A percentile compares a stretch with the other conserved stretches of the same genome.
Conservation (phyloP, 2,888 invertebrate species). For the Dromius quadrimaculatus region DNA sequence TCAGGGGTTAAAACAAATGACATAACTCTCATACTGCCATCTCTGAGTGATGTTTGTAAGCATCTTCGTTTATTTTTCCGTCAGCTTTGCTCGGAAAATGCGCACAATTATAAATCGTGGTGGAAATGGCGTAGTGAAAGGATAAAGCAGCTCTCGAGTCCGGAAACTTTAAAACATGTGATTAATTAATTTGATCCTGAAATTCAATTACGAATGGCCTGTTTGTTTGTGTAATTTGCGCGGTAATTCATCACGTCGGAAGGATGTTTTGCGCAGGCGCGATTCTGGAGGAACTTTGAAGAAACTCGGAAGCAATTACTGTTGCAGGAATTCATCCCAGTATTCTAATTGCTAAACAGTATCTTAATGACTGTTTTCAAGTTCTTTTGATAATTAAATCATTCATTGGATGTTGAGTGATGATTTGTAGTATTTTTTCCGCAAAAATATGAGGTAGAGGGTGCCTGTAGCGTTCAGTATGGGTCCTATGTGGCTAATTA, state of each 20-base stretch:
- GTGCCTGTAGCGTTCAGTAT: too few species aligned
- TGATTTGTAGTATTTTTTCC: too few species aligned
- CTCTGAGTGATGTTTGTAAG: not conserved
- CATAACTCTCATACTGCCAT: too few species aligned
- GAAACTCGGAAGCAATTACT: too few species aligned
- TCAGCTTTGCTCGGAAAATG: not conserved
- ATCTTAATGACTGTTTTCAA: too few species aligned
- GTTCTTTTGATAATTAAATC: too few species aligned
- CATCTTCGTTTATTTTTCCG: not conserved
- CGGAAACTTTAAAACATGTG: conserved; percentile 32
- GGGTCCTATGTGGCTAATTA: too few species aligned
- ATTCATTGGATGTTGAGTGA: too few species aligned
- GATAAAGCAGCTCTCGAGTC: not conserved
- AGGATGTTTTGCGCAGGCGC: not conserved
- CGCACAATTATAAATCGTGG: conserved; percentile 9
- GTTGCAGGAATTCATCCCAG: too few species aligned
- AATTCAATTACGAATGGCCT: conserved; percentile 33
- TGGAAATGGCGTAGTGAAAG: not conserved
- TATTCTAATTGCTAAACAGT: too few species aligned
- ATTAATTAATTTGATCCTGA: conserved; percentile 32
- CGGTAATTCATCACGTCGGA: conserved; percentile 9
- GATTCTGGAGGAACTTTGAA: too few species aligned
- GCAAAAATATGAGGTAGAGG: too few species aligned
- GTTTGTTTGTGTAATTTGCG: conserved; percentile 26
- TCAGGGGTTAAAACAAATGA: conserved; percentile 3